These are phyloP conservation scores for Ormyrus thymus DNA, from an alignment of 2,888 invertebrate species.

Conservation along the genomic window DNA sequence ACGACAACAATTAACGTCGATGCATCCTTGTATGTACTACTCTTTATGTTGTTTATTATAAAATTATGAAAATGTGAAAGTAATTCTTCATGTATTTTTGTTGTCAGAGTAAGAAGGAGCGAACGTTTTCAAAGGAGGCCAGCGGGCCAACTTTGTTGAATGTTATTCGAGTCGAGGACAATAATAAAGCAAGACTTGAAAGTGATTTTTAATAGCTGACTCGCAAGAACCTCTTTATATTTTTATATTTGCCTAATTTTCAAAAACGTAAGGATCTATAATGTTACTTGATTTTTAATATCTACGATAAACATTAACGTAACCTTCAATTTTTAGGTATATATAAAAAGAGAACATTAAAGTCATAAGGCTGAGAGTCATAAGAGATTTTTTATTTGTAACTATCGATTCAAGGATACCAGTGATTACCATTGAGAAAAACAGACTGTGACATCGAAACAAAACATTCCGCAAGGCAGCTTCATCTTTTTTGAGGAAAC, in stretches of 20 bases:
- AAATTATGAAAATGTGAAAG: background rate
- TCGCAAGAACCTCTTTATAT: conserved; percentile 7
- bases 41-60: background rate
- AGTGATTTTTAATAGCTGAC: conserved; percentile 48
- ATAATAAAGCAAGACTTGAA: conserved; percentile 28
- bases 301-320: conserved; percentile 40
- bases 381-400: conserved; percentile 49
- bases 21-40: conserved; percentile 42
- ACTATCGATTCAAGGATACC: conserved; percentile 44
- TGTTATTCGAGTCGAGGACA: conserved; percentile 44
- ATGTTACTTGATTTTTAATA: conserved; percentile 4
- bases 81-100: conserved; percentile 15
- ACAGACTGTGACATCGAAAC: conserved; percentile 47
- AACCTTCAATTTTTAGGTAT: conserved; percentile 52
- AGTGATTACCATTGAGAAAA: conserved; percentile 47
- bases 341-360: conserved; percentile 52
- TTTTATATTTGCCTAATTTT: conserved; percentile 4
- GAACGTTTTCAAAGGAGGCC: conserved; percentile 55
- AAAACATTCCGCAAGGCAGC: conserved; percentile 52
- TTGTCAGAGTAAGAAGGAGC: conserved; percentile 45
- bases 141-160: conserved; percentile 55
- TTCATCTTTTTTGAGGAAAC: conserved; percentile 24
- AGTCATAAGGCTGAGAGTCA: conserved; percentile 44
- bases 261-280: conserved; percentile 9
- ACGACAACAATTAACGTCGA: conserved; percentile 51